Base-by-base conservation (phyloP, 1,140 invertebrate species). In the Drosophila nigromelanica region DNA sequence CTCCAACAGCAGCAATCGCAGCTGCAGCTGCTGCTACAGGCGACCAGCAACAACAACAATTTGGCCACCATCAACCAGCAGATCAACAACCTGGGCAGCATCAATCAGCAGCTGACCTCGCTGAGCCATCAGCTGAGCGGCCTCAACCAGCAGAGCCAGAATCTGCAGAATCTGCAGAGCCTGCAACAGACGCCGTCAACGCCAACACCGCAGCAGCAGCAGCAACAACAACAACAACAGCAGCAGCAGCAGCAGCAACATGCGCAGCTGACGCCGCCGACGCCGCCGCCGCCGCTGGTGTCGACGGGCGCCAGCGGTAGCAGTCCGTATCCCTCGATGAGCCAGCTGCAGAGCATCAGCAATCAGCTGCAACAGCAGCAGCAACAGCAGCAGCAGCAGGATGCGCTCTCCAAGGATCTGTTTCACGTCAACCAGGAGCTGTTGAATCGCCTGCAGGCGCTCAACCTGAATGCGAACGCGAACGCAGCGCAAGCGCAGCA, bases 361-460 rank as follows among this genome's bases (percentile, higher is more conserved):
- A 89, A 74, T 59, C 89, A 90, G 70, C 39, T 90, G 71, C 80
- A 90, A 30, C 80, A 89, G 47, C 66, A 91, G 37, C 75, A 87
- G 66, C 56, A 27, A 2, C 27, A 64, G 14, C 72, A 59, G 63
- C 89, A 90, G 55, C 83, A 87, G 12, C 87, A 91, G 51, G 90
- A 91, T 54, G 75, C 85, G 1, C 54, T 91, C 8, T 90, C 90
- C 47, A 91, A 92, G 55, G 87, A 92, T 69, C 76, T 90, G 56
- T 90, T 89, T 39, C 91, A 92, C 40, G 82, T 91, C n/a, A 92
- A 92, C 66, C 92, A 93, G 14, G 94, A 94, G 66, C 86, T 94
- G n/a, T 71, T 94, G 14, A 94, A 94, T 68, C 92, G 93, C 39
- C 82, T 94, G 37, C 93, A 94, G 78, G 92, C 93, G 12, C 90